A percentile compares a stretch with the other conserved stretches of the same genome.
phyloP scores from a whole-genome alignment of 1,140 invertebrate species.

The Bombus sylvicola region DNA sequence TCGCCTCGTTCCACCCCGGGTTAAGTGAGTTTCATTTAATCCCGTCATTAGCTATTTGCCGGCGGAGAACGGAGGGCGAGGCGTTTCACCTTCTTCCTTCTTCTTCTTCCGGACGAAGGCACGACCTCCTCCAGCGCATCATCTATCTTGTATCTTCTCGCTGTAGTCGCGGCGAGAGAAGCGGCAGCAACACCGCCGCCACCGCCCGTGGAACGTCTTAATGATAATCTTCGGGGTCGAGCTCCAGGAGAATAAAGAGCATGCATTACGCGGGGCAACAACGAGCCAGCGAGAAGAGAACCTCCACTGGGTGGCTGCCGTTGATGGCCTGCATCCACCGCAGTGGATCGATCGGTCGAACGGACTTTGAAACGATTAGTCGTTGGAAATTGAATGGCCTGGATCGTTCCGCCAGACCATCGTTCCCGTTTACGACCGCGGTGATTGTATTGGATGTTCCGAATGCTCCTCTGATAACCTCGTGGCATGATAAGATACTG shows the following conservation, averaged over 20 bases:
- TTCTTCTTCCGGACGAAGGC: background rate
- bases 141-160: conserved; percentile 39
- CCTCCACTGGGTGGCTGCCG: background rate
- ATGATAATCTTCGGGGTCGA: conserved; percentile 67
- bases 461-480: too few relatives aligned
- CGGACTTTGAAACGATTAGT: conserved; percentile 14
- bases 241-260: conserved; percentile 50
- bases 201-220: conserved; percentile 67
- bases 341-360: background rate
- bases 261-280: conserved; percentile 18
- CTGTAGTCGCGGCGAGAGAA: conserved; percentile 19
- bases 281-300: background rate
- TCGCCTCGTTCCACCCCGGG: conserved; percentile 4
- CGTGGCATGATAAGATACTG: background rate
- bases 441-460: background rate
- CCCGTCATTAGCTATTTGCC: conserved; percentile 43
- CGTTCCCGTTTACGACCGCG: background rate
- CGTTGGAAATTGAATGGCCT: conserved; percentile 35
- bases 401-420: background rate
- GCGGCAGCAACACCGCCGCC: conserved; percentile 31
- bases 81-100: conserved; percentile 11
- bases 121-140: conserved; percentile 6
- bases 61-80: conserved; percentile 37
- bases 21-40: conserved; percentile 51
- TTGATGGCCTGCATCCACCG: background rate